These are phyloP conservation scores for Adelphocoris suturalis DNA, from an alignment of 2,888 invertebrate species.

Conservation along the genomic window DNA sequence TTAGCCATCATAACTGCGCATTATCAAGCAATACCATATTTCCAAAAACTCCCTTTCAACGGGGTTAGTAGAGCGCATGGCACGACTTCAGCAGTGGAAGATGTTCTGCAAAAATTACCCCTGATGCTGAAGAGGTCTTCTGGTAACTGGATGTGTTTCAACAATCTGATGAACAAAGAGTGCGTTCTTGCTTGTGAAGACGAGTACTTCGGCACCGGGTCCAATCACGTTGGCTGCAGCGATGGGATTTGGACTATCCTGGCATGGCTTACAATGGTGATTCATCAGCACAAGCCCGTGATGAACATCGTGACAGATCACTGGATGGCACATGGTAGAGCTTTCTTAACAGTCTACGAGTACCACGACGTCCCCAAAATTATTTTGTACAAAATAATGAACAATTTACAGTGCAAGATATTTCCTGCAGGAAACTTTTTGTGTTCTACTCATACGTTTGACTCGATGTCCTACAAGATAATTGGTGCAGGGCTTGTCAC, in stretches of 20 bases:
- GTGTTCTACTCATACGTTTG: background rate
- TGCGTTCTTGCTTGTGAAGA: conserved; percentile 25
- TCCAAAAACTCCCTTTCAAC: conserved; percentile 29
- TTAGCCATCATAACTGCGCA: conserved; percentile 12
- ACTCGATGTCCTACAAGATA: background rate
- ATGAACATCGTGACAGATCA: conserved; percentile 44
- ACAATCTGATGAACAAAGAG: background rate
- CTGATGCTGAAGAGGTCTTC: conserved; percentile 5
- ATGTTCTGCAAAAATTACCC: background rate
- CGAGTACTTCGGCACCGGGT: conserved; percentile 35
- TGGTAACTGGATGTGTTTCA: conserved; percentile 35
- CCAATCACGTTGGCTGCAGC: background rate
- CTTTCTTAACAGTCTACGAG: conserved; percentile 52
- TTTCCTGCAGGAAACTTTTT: background rate
- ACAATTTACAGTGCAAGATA: background rate
- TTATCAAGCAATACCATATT: conserved; percentile 47
- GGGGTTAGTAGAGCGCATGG: conserved; percentile 17
- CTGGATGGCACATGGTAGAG: background rate
- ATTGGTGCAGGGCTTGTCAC: background rate
- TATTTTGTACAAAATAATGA: background rate
- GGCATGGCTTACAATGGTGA: conserved; percentile 35
- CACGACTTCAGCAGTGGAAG: conserved; percentile 24
- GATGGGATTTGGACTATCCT: conserved; percentile 64
- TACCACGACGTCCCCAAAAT: conserved; percentile 38
- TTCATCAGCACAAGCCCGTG: conserved; percentile 56